Evolutionary conservation across 2,797 vertebrate genomes (phyloP).

Genomic region (Cottoperca gobio): DNA sequence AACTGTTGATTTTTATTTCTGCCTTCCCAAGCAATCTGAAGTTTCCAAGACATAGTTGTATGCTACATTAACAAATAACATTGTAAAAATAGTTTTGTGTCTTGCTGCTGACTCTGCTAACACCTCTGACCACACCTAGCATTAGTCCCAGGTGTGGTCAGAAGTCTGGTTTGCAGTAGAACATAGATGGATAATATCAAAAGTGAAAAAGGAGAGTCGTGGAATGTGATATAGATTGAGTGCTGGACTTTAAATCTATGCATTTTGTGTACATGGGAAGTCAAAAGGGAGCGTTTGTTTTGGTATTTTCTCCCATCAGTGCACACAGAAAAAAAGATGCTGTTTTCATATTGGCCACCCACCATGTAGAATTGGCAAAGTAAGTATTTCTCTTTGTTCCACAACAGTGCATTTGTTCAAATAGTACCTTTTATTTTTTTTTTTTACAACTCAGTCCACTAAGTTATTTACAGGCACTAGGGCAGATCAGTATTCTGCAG

Average conservation of each 20-base stretch:
- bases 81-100: no score
- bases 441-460: background rate
- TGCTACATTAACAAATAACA: background rate
- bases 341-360: background rate
- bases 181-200: no score
- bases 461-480: slow-evolving; percentile 18
- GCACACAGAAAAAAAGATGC: background rate
- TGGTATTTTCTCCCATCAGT: background rate
- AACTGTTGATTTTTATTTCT: background rate
- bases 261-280: background rate
- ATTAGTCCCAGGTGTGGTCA: no score
- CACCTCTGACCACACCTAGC: no score
- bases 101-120: no score
- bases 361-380: background rate
- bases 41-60: background rate
- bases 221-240: background rate
- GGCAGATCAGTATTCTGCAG: slow-evolving; percentile 64
- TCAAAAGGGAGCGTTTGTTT: background rate
- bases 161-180: no score
- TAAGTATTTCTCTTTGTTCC: slow-evolving; percentile 14
- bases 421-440: background rate
- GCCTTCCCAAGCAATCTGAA: background rate
- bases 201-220: background rate
- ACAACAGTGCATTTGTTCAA: slow-evolving; percentile 1
- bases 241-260: background rate